Base-by-base conservation (phyloP, 37 sponge, comb jelly and placozoan genomes). In the Beroe forskalii region DNA sequence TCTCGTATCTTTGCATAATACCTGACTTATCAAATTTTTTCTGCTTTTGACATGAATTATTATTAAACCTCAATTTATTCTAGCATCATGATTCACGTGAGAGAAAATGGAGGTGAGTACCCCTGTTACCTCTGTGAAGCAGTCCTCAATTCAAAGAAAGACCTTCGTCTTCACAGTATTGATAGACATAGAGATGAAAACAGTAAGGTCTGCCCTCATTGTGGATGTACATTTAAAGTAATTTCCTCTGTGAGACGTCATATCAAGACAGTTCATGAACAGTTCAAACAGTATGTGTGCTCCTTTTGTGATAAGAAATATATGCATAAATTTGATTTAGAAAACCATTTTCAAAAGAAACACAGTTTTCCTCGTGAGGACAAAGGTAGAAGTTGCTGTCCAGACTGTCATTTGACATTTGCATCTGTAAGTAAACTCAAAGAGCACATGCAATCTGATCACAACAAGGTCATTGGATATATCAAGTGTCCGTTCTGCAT, bases 321-420 rank as follows among this genome's bases (percentile, higher is more conserved):
- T 37, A 69, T 69, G 72, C 72, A 69, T 37, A 69, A 69, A 17
- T 69, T 32, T 35, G 72, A 69, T 69, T 37, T 69, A 1, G 72
- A 69, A 37, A 69, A 36, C 17, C 72, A 69, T 35, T 69, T 69
- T 32, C 27, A 9, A 17, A 69, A 69, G 17, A 69, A 69, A 36
- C 72, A 69, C 72, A 69, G 72, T 35, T 69, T 32, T 2, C 9
- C 39, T 69, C 32, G 12, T 33, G 32, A 69, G 6, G 27, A 32
- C 32, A 69, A 36, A 19, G 72, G 32, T 6, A 69, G 72, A 17
- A 69, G 32, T 12, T 33, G 9, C 19, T 69, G 72, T 17, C 72
- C 72, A 32, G 72, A 36, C 14, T 69, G 72, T 35, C 4, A 32
- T 27, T 1, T 32, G 38, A 32, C 20, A 14, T 69, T 69, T 37